Base-by-base conservation (phyloP, 2,113 vertebrate genomes). In the Psilopogon haemacephalus region DNA sequence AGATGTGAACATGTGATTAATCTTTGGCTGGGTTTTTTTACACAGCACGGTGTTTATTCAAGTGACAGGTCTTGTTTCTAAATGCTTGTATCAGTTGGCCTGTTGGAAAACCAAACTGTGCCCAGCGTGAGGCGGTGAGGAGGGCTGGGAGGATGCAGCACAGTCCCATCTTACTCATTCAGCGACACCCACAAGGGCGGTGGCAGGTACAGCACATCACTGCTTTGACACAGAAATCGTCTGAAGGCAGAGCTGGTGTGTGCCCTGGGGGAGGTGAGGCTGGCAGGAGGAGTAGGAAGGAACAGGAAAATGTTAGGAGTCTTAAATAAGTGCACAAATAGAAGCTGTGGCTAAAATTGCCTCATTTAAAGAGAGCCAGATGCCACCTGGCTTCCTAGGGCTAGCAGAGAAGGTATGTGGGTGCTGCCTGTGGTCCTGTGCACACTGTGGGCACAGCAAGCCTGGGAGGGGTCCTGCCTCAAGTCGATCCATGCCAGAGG, bases 291-390 rank as follows among this genome's bases (percentile, higher is more conserved):
- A 28, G 17, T 56, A 50, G 54, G 48, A 85, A 55, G 74, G 35
- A 63, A 72, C 33, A 62, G 55, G 71, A 83, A 73, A 30, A 32
- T 20, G 58, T 84, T 55, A 74, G 60, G 68, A 44, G 4, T 38
- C 38, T 86, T 77, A 62, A 92, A 79, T 78, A 84, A 89, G 86
- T n/a, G 40, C n/a, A 62, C 35, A 78, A 64, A 75, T 71, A 78
- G 76, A 64, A 78, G 30, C 60, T 28, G 33, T 46, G 74, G 42
- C 50, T 94, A 65, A 75, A 81, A 84, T 37, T 50, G 65, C 30
- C 40, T 81, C 3, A 0, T 70, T 84, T 65, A 63, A 69, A 63
- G 55, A 5, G 35, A 81, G 56, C 55, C 72, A 63, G 64, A n/a
- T 2, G 2, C 32, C 0, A 0, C 21, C 18, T 12, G 10, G 13